These are phyloP conservation scores for Meriones psammophilus DNA, from an alignment of 2,797 vertebrate species.

Conservation along the genomic window DNA sequence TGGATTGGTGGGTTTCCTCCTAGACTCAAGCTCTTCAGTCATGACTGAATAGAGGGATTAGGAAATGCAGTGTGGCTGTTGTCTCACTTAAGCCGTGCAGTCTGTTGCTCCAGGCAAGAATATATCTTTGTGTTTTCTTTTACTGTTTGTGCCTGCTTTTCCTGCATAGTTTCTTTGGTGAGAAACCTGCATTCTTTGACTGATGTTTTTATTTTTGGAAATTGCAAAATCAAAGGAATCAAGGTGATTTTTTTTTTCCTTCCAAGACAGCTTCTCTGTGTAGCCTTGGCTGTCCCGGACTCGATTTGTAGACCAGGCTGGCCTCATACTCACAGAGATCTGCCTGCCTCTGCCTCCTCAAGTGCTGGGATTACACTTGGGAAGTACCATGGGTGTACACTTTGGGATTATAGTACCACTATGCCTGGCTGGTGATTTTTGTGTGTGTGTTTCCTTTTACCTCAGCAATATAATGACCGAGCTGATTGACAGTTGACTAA, in stretches of 20 bases:
- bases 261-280: no score
- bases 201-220: conserved; percentile 56
- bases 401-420: no score
- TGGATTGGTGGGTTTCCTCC: not conserved
- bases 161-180: not conserved
- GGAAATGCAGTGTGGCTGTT: not conserved
- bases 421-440: not conserved
- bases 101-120: not conserved
- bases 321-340: no score
- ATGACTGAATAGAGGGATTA: not conserved
- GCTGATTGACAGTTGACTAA: not conserved
- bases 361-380: no score
- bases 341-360: no score
- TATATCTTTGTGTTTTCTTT: not conserved
- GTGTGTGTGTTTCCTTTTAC: not conserved
- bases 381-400: no score
- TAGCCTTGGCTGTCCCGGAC: no score
- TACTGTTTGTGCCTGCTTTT: not conserved
- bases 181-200: not conserved
- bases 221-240: not conserved
- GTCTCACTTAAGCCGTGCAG: not conserved
- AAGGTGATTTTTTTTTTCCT: not conserved
- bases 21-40: not conserved
- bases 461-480: not conserved
- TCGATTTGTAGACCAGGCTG: no score